A percentile compares a stretch with the other conserved stretches of the same genome.
Conservation (phyloP, 2,797 vertebrate genomes). For the Pteronotus mesoamericanus region DNA sequence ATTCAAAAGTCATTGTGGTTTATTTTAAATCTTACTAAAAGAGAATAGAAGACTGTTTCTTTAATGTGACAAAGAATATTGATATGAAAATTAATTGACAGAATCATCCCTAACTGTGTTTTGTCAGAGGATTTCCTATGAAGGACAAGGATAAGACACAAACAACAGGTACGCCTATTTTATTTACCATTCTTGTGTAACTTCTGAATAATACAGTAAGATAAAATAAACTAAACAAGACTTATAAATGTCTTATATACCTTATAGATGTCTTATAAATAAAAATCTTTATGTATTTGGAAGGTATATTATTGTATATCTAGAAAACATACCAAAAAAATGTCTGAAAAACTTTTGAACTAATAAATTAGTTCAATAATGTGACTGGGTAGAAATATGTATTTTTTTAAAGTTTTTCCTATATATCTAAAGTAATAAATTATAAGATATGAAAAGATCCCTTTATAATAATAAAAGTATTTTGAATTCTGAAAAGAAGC, state of each 20-base stretch:
- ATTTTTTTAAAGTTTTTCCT: background rate
- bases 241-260: background rate
- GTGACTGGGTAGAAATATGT: background rate
- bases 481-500: slow-evolving; percentile 27
- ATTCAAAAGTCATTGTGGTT: background rate
- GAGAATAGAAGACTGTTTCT: background rate
- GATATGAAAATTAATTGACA: background rate
- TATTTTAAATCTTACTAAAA: slow-evolving; percentile 12
- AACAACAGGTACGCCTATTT: background rate
- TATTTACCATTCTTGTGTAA: background rate
- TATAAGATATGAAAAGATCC: background rate
- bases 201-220: background rate
- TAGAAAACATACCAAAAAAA: background rate
- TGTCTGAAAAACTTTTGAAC: background rate
- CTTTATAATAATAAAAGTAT: background rate
- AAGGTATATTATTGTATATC: background rate
- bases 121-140: background rate
- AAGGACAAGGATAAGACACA: background rate
- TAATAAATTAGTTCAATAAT: background rate
- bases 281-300: background rate
- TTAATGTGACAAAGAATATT: background rate
- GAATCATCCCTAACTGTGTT: background rate
- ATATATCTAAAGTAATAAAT: background rate
- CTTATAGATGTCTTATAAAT: background rate
- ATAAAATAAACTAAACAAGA: background rate